phyloP scores from a whole-genome alignment of 2,113 vertebrate genomes.

The Alectura lathami region DNA sequence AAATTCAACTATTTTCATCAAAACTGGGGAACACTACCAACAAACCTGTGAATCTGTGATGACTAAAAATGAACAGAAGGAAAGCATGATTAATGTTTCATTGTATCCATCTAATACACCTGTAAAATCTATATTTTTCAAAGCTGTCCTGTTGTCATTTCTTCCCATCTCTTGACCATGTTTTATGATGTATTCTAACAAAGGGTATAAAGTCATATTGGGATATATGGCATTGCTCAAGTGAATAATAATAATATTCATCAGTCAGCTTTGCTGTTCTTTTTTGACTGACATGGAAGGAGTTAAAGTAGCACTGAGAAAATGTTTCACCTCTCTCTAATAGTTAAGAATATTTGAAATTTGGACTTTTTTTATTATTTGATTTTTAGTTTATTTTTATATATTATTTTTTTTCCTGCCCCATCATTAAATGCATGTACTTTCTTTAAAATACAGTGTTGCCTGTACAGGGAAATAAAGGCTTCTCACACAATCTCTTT shows the following conservation, averaged over 20 bases:
- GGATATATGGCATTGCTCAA: background rate
- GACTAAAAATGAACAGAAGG: slow-evolving; percentile 9
- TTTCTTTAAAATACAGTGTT: background rate
- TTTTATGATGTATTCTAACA: slow-evolving; percentile 10
- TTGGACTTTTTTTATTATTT: background rate
- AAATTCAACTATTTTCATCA: background rate
- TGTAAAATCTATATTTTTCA: slow-evolving; percentile 28
- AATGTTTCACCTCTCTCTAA: background rate
- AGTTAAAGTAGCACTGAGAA: background rate
- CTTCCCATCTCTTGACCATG: background rate
- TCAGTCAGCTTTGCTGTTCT: background rate
- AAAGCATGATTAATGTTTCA: slow-evolving; percentile 26
- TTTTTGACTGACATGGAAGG: background rate
- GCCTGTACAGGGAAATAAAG: background rate
- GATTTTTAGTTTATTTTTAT: background rate
- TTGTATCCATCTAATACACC: slow-evolving; percentile 21
- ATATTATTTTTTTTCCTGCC: background rate
- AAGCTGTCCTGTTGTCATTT: slow-evolving; percentile 15
- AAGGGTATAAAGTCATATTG: background rate
- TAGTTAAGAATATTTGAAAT: background rate
- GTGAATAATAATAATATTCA: background rate
- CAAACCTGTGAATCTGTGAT: background rate
- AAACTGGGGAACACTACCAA: background rate
- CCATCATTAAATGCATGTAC: accelerated
- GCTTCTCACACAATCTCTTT: background rate